phyloP scores from a whole-genome alignment of 1,140 invertebrate genomes.

The Phthorimaea operculella region DNA sequence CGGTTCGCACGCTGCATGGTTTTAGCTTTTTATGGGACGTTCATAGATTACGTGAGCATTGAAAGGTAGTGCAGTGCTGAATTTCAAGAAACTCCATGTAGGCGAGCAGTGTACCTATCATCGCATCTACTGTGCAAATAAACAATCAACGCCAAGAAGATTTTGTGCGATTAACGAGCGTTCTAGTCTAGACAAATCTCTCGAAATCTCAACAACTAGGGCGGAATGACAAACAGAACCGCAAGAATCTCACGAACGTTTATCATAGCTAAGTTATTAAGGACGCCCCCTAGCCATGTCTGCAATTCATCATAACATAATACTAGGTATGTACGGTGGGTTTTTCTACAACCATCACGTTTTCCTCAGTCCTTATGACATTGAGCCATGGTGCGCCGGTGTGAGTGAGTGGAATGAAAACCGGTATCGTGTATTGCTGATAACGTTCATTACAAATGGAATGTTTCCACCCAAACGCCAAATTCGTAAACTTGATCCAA shows the following conservation, averaged over 20 bases:
- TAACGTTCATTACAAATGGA: not conserved
- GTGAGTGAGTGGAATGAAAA: not conserved
- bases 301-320: conserved; percentile 3
- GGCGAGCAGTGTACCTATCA: no score
- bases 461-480: not conserved
- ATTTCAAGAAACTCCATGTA: no score
- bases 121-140: no score
- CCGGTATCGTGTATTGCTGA: not conserved
- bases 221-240: no score
- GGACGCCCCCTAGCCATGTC: not conserved
- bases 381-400: not conserved
- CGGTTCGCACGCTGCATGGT: not conserved
- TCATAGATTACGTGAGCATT: no score
- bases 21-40: not conserved
- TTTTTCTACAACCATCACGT: conserved; percentile 2
- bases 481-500: not conserved
- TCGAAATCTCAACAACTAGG: no score
- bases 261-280: no score
- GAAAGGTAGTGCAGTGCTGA: no score
- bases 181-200: no score
- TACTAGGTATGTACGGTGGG: not conserved
- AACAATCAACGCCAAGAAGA: no score
- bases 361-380: not conserved
- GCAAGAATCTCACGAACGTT: no score
- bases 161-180: no score